phyloP scores from a whole-genome alignment of 2,797 vertebrate species.

The Heteromormyrus szaboi region DNA sequence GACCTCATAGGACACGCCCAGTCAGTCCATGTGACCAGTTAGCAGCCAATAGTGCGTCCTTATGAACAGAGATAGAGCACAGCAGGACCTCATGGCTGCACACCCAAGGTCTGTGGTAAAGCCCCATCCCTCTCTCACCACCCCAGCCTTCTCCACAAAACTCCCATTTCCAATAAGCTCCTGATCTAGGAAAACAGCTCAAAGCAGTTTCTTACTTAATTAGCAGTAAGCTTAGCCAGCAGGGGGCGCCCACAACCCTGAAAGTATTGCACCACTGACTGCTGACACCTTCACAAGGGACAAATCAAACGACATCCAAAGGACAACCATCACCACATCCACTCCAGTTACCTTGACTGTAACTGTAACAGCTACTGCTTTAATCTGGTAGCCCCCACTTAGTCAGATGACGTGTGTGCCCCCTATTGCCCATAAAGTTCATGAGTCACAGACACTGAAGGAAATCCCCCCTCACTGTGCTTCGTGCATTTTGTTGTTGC shows the following conservation, averaged over 20 bases:
- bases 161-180: slow-evolving; percentile 45
- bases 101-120: background rate
- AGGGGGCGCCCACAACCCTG: slow-evolving; percentile 44
- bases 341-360: background rate
- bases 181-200: slow-evolving; percentile 50
- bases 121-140: background rate
- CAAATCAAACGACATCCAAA: background rate
- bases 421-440: background rate
- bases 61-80: background rate
- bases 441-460: background rate
- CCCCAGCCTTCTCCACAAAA: slow-evolving; percentile 32
- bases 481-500: background rate
- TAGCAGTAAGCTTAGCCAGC: slow-evolving; percentile 45
- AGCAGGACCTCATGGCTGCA: background rate
- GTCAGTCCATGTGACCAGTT: background rate
- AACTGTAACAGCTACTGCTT: background rate
- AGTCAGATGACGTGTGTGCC: background rate
- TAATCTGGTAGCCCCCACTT: background rate
- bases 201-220: slow-evolving; percentile 55
- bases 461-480: background rate
- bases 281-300: background rate
- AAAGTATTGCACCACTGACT: slow-evolving; percentile 30
- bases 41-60: background rate
- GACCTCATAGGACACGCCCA: background rate
- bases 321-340: background rate